phyloP scores from a whole-genome alignment of 2,797 vertebrate species.

The Clarias pachynema region DNA sequence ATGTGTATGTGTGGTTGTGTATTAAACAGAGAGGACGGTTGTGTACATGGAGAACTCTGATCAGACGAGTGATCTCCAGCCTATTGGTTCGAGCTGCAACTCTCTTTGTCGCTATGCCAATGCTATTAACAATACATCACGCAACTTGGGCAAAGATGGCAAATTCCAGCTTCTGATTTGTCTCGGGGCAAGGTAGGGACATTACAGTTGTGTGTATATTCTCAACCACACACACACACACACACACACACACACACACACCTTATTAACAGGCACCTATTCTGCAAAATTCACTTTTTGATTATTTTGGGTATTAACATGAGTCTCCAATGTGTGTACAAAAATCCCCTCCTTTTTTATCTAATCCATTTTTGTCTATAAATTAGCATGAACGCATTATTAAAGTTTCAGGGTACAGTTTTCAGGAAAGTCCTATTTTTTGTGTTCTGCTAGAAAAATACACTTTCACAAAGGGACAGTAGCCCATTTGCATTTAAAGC shows the following conservation, averaged over 20 bases:
- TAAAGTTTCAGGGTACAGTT: too few species aligned
- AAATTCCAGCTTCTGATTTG: slow-evolving; percentile 97
- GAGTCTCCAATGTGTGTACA: too few species aligned
- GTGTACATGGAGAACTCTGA: slow-evolving; percentile 88
- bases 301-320: too few species aligned
- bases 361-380: too few species aligned
- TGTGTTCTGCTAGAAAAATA: too few species aligned
- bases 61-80: slow-evolving; percentile 84
- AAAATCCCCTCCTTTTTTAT: too few species aligned
- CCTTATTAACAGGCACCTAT: too few species aligned
- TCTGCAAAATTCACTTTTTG: too few species aligned
- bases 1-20: not conserved
- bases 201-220: not conserved
- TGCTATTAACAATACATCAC: slow-evolving; percentile 86
- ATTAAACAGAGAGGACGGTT: slow-evolving; percentile 83
- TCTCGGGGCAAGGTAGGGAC: slow-evolving; percentile 86
- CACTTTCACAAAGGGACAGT: too few species aligned
- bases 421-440: too few species aligned
- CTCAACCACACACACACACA: not conserved
- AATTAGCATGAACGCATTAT: too few species aligned
- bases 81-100: slow-evolving; percentile 80
- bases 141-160: slow-evolving; percentile 95
- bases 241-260: not conserved
- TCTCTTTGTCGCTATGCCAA: slow-evolving; percentile 91
- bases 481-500: too few species aligned